phyloP scores from a whole-genome alignment of 2,797 vertebrate species.

The Catostomus latipinnis region DNA sequence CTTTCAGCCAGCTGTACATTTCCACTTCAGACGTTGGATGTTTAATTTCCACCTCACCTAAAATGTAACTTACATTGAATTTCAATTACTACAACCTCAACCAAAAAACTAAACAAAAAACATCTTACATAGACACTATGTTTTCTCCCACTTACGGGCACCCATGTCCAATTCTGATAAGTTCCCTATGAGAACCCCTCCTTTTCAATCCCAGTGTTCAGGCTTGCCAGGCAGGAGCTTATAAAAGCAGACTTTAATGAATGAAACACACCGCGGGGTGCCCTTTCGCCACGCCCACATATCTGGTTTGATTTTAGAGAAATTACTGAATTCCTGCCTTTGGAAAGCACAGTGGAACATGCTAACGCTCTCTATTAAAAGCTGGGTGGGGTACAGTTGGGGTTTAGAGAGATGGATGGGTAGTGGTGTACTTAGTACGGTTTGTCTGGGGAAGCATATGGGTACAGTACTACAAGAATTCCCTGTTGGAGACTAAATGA shows the following conservation, averaged over 20 bases:
- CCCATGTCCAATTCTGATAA: slow-evolving; percentile 50
- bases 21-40: slow-evolving; percentile 75
- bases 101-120: slow-evolving; percentile 67
- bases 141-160: slow-evolving; percentile 23
- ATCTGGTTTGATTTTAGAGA: slow-evolving; percentile 76
- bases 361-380: slow-evolving; percentile 68
- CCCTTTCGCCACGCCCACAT: slow-evolving; percentile 61
- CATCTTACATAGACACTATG: slow-evolving; percentile 12
- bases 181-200: slow-evolving; percentile 21
- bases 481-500: slow-evolving; percentile 36
- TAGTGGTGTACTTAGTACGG: slow-evolving; percentile 37
- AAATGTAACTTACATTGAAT: slow-evolving; percentile 81
- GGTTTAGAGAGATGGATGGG: slow-evolving; percentile 47
- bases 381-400: slow-evolving; percentile 65
- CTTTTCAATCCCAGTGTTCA: slow-evolving; percentile 35
- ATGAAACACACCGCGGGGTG: slow-evolving; percentile 73
- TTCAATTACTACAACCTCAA: slow-evolving; percentile 76
- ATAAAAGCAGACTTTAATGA: slow-evolving; percentile 81
- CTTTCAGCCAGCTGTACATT: slow-evolving; percentile 78
- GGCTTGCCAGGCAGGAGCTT: slow-evolving; percentile 72
- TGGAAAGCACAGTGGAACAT: slow-evolving; percentile 67
- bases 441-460: slow-evolving; percentile 44
- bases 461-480: slow-evolving; percentile 44
- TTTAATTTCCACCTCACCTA: slow-evolving; percentile 77
- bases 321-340: slow-evolving; percentile 69